phyloP scores from a whole-genome alignment of 2,888 invertebrate genomes.

The Pheosia gnoma region DNA sequence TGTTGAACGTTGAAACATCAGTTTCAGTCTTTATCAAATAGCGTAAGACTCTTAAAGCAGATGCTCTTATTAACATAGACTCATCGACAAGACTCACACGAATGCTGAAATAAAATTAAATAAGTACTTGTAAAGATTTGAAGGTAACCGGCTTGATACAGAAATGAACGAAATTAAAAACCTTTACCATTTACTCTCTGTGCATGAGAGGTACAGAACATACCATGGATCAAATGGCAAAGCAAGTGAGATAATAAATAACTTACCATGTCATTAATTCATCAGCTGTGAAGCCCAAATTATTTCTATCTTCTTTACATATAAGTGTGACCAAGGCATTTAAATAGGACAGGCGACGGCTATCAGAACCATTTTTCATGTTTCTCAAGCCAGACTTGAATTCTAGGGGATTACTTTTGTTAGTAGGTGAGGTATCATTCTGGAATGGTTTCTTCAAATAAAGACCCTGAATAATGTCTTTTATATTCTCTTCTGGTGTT shows the following conservation, averaged over 20 bases:
- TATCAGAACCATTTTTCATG: conserved; percentile 87
- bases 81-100: conserved; percentile 93
- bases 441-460: conserved; percentile 74
- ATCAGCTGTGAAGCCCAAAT: conserved; percentile 89
- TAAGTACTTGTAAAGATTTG: background rate
- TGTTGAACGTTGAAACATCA: conserved; percentile 91
- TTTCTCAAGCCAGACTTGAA: conserved; percentile 84
- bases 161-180: no score
- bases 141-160: no score
- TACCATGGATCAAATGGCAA: no score
- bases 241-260: background rate
- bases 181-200: no score
- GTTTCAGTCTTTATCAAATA: conserved; percentile 91
- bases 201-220: no score
- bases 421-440: conserved; percentile 72
- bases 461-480: conserved; percentile 85
- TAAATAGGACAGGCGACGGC: conserved; percentile 92
- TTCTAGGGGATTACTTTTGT: conserved; percentile 62
- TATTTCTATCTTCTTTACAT: conserved; percentile 85
- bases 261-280: conserved; percentile 87
- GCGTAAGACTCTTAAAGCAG: conserved; percentile 93
- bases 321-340: conserved; percentile 94
- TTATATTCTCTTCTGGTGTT: conserved; percentile 85
- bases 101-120: conserved; percentile 85
- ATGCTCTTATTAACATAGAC: conserved; percentile 94